Evolutionary conservation across 2,113 vertebrate genomes (phyloP).

Genomic region (Fukomys damarensis): DNA sequence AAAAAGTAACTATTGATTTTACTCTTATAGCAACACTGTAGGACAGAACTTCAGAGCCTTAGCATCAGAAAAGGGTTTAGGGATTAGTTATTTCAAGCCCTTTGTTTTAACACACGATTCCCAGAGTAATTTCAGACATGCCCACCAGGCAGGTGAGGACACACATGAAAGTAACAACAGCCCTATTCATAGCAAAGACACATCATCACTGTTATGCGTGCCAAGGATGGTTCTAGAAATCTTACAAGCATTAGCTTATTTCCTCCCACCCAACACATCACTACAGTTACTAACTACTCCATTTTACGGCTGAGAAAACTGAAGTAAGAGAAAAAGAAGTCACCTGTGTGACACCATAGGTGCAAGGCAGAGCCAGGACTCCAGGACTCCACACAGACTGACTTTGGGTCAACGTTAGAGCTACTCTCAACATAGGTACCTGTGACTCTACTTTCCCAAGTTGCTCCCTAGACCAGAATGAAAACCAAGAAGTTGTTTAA

Average conservation of each 20-base stretch:
- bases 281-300: not conserved
- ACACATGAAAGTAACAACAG: not conserved
- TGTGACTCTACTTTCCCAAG: not conserved
- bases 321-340: not conserved
- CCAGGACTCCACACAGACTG: not conserved
- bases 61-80: conserved; percentile 1
- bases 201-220: not conserved
- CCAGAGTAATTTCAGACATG: not conserved
- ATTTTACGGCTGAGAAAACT: not conserved
- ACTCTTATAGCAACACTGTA: conserved; percentile 62
- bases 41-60: conserved; percentile 38
- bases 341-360: not conserved
- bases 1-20: conserved; percentile 82
- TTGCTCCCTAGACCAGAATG: not conserved
- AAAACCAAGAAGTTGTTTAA: conserved; percentile 18
- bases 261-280: not conserved
- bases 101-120: not conserved
- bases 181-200: not conserved
- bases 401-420: not conserved
- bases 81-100: not conserved
- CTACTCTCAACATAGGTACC: not conserved
- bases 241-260: not conserved
- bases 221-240: not conserved
- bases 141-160: not conserved
- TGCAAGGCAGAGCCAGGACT: not conserved